Percentiles rank a stretch among this genome's conserved stretches.
phyloP scores from a whole-genome alignment of 2,797 vertebrate genomes.

The Cyclura pinguis region DNA sequence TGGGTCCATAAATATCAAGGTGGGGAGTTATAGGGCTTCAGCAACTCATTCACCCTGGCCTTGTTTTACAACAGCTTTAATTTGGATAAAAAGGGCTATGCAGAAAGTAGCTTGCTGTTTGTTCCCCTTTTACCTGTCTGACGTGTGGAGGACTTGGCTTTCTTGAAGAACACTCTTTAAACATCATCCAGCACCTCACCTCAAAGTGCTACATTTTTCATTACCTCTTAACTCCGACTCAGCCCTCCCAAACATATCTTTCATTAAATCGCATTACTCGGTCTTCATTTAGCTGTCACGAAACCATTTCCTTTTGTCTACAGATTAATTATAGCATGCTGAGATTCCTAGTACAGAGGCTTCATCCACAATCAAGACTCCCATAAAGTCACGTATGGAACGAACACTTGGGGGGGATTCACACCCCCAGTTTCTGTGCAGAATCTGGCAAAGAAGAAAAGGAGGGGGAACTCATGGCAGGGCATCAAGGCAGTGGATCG shows the following conservation, averaged over 20 bases:
- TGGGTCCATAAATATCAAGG: not conserved
- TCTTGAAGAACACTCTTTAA: constrained; percentile 44
- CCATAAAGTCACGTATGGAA: constrained; percentile 50
- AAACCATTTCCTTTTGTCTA: constrained; percentile 74
- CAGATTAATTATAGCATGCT: constrained; percentile 72
- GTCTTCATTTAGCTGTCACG: constrained; percentile 74
- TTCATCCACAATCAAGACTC: constrained; percentile 51
- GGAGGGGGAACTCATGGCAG: constrained; percentile 57
- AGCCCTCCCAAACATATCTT: constrained; percentile 58
- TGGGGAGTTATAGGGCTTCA: not conserved
- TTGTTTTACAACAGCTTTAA: not conserved
- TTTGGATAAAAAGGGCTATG: not conserved
- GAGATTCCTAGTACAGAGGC: constrained; percentile 68
- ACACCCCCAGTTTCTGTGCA: constrained; percentile 62
- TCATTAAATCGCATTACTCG: constrained; percentile 68
- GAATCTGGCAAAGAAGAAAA: constrained; percentile 59
- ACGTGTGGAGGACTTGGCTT: constrained; percentile 34
- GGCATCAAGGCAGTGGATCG: constrained; percentile 67
- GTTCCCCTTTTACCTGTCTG: constrained; percentile 4
- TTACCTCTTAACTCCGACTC: constrained; percentile 54
- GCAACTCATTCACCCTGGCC: not conserved
- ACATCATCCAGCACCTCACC: constrained; percentile 42
- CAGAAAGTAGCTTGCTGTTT: not conserved
- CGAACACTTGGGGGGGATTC: constrained; percentile 54
- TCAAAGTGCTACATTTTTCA: constrained; percentile 43